Evolutionary conservation across 1,140 invertebrate species (phyloP).

Genomic region (Drosophila suzukii): DNA sequence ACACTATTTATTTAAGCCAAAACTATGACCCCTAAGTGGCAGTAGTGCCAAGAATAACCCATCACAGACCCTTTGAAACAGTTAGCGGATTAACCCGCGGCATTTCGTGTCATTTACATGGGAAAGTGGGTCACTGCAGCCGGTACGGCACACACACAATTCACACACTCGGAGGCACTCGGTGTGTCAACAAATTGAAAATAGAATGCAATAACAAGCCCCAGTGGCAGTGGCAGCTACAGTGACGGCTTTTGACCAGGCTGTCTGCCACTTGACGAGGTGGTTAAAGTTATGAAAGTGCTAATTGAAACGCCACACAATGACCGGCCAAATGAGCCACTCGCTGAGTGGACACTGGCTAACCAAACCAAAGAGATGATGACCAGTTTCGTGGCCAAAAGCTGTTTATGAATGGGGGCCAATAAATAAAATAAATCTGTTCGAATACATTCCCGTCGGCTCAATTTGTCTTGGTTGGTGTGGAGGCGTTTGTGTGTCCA

Average conservation of each 20-base stretch:
- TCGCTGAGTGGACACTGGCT: constrained; percentile 25
- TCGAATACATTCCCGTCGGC: constrained; percentile 55
- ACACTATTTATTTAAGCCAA: neutral
- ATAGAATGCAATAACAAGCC: constrained; percentile 62
- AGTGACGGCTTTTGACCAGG: constrained; percentile 21
- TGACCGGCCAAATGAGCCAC: constrained; percentile 41
- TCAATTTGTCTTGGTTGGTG: constrained; percentile 63
- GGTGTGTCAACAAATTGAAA: constrained; percentile 63
- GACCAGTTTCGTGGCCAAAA: constrained; percentile 44
- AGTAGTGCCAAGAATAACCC: constrained; percentile 34
- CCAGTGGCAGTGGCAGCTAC: constrained; percentile 30
- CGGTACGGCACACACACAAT: constrained; percentile 16
- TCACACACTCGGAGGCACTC: constrained; percentile 18
- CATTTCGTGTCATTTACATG: constrained; percentile 47
- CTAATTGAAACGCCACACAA: constrained; percentile 65
- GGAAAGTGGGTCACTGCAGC: constrained; percentile 65
- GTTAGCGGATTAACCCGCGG: constrained; percentile 56
- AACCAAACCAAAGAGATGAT: constrained; percentile 7
- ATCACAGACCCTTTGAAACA: constrained; percentile 35
- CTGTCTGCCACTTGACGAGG: constrained; percentile 41
- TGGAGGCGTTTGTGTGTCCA: constrained; percentile 52
- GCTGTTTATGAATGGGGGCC: constrained; percentile 62
- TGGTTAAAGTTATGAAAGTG: constrained; percentile 64
- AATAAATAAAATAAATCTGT: constrained; percentile 74
- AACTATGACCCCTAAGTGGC: neutral